Conservation (phyloP, 2,888 invertebrate genomes). For the Philhelius pedissequus region DNA sequence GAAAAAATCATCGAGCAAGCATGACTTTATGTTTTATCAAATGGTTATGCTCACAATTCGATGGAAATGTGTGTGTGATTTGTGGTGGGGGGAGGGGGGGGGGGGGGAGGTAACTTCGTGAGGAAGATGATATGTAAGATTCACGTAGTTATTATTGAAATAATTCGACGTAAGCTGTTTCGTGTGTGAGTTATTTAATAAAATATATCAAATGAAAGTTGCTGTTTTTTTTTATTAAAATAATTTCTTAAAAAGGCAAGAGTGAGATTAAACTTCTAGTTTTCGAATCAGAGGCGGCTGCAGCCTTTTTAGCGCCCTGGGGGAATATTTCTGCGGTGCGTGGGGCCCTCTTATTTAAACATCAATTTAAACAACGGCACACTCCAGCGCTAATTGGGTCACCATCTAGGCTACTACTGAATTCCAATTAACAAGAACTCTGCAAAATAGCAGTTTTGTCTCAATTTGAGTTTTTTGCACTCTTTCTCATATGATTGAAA, state of each 20-base stretch:
- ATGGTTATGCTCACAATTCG: conserved; percentile 53
- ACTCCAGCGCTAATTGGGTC: no score
- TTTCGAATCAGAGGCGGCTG: no score
- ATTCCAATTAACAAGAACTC: no score
- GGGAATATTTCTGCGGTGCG: no score
- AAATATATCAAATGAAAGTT: conserved; percentile 19
- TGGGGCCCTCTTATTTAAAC: no score
- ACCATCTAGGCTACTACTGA: no score
- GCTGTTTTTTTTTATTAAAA: neutral
- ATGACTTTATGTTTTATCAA: conserved; percentile 57
- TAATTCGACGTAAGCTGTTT: conserved; percentile 43
- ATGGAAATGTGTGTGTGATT: conserved; percentile 43
- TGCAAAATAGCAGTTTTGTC: no score
- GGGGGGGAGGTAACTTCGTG: neutral
- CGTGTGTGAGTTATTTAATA: conserved; percentile 20
- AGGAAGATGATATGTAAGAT: neutral
- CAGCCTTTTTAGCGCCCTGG: no score
- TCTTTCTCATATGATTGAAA: no score
- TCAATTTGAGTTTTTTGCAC: no score
- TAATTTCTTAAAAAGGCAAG: neutral
- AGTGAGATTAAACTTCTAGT: neutral
- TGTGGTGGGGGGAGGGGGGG: neutral
- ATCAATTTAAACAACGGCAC: no score
- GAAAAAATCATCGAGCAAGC: conserved; percentile 29
- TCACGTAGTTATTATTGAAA: conserved; percentile 33